Evolutionary conservation across 2,888 invertebrate species (phyloP), one percentile per base, ranked within the genome.

Genomic region (Phyto melanocephala): DNA sequence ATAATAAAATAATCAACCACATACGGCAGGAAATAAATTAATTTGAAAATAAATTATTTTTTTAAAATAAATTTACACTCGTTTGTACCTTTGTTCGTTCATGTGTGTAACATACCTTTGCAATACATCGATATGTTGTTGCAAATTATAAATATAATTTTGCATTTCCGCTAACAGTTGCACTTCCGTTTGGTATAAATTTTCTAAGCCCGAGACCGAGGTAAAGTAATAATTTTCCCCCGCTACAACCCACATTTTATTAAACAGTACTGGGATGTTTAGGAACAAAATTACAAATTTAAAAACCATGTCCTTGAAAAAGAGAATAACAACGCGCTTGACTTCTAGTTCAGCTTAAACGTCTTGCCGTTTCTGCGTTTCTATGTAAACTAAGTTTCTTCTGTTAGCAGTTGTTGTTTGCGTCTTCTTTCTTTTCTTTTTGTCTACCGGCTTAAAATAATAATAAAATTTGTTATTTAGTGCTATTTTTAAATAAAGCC

Each of bases 181-280:
- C 7, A 85, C 74, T 75, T 90, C 90, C 10, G 90, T 90, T 65
- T 85, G 83, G 1, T 88, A 75, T n/a, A 90, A 83, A 52, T 87
- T 85, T 72, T 88, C 90, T 84, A 90, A 82, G 0, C 89, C 88
- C 13, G 87, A 86, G 1, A 87, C 85, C 4, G 90, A 89, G 6
- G 90, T 87, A 50, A 86, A 90, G 47, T 85, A 87, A 86, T 91
- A 86, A 85, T 83, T 88, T 20, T 76, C 76, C 13, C 17, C 35
- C 8, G 77, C 47, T 22, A 24, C 8, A 13, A 17, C 75, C 63
- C 17, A 22, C 13, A 10, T 20, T 6, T 6, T 52, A 35, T 3
- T n/a, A 22, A 10, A 40, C 22, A 72, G 10, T 13, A 65, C 35
- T 15, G 24, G 17, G 10, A 4, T 20, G 45, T 17, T 13, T 5